Evolutionary conservation across 2,888 invertebrate species (phyloP), one percentile per base, ranked within the genome.

Genomic region (Matsumyia berberina): DNA sequence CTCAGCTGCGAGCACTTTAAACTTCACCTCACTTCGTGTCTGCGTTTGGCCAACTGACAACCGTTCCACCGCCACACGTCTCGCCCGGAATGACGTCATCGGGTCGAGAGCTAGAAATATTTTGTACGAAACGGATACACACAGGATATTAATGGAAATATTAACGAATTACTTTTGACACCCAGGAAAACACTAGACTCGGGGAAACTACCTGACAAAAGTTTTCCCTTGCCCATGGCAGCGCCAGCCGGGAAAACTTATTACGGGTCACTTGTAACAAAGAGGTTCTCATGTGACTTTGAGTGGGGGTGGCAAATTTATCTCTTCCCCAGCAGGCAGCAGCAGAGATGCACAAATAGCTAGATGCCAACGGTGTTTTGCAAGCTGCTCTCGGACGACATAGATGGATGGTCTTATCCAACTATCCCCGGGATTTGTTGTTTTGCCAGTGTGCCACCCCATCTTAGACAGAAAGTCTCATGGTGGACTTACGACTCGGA

Each of bases 121-220:
- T 24, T 24, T 24, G 24, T 24, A 24, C 24, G 24, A 3, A 24
- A 24, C 24, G 4, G 60, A 35, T 24, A 37, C 15, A 39, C 72
- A 66, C 44, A 46, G 53, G 74, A 72, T 82, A 78, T 82, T 78
- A 82, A 64, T 78, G 82, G 60, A 82, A 78, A 82, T 82, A 82
- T 82, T 82, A 82, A 82, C 77, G 78, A 72, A 53, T 55, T 82
- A 77, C 77, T 82, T 82, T 70, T 78, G 66, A 66, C 72, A 72
- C 60, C 31, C 29, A 29, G 29, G n/a, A 60, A 77, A 70, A 72
- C 66, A 66, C 70, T 66, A 35, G 70, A 39, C 19, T 58, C 24
- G 24, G 24, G 29, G 39, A 33, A 60, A 67, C 42, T 66, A 35
- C 29, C 67, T 74, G 67, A 37, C 33, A 57, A 72, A 72, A 78